A percentile compares a stretch with the other conserved stretches of the same genome.
Evolutionary conservation across 2,888 invertebrate species (phyloP).

Genomic region (Lumbricus terrestris): DNA sequence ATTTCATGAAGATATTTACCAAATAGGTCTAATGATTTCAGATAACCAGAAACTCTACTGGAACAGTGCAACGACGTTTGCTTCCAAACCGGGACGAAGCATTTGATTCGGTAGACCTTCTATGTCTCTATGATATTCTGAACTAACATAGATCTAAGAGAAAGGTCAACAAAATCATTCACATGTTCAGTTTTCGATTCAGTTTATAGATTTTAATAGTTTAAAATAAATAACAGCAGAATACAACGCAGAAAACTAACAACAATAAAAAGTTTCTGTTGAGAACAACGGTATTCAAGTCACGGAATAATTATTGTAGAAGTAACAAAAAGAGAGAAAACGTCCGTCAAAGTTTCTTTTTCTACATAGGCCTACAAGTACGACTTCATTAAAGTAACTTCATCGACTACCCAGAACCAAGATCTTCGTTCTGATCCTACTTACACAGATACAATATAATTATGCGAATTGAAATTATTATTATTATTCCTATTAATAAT

Average conservation of each 20-base stretch:
- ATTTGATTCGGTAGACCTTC: no score
- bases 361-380: no score
- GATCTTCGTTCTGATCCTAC: not conserved
- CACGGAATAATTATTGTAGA: not conserved
- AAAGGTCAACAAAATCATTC: not conserved
- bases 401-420: not conserved
- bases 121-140: no score
- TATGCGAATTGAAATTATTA: not conserved
- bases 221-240: conserved; percentile 3
- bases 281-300: no score
- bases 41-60: no score
- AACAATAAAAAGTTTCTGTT: not conserved
- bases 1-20: no score
- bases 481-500: no score
- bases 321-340: not conserved
- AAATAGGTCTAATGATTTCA: no score
- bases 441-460: not conserved
- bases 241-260: not conserved
- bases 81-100: no score
- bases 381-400: not conserved
- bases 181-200: not conserved
- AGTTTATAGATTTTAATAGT: not conserved
- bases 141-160: no score
- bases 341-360: not conserved
- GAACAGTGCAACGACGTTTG: no score